Evolutionary conservation across 2,797 vertebrate genomes (phyloP).

Genomic region (Oceanodroma leucorhoa): DNA sequence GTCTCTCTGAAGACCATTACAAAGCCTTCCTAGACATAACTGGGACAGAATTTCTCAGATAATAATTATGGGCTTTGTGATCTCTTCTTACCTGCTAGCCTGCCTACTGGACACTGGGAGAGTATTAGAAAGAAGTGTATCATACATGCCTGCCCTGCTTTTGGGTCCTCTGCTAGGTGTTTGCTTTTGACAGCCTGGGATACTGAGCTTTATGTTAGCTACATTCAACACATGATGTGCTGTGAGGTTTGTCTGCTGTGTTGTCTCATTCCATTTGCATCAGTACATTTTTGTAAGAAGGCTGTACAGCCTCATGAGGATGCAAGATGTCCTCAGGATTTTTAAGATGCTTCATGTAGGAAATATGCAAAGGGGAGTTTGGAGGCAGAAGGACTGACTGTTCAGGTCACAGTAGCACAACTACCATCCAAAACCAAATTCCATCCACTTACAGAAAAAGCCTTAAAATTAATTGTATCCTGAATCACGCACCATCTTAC

Average conservation of each 20-base stretch:
- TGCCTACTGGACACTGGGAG: neutral
- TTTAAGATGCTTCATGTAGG: neutral
- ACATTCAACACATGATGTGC: neutral
- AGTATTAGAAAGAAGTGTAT: neutral
- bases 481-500: neutral
- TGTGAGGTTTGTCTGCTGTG: neutral
- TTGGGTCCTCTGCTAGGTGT: neutral
- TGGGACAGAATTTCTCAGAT: neutral
- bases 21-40: neutral
- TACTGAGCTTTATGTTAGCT: neutral
- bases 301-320: neutral
- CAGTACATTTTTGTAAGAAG: neutral
- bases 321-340: neutral
- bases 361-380: neutral
- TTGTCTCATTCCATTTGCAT: neutral
- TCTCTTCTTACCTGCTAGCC: neutral
- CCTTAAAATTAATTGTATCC: neutral
- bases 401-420: neutral
- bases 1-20: neutral
- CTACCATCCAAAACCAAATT: neutral
- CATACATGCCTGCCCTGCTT: neutral
- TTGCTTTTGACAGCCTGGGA: neutral
- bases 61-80: accelerated
- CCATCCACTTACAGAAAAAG: neutral
- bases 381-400: neutral